Evolutionary conservation across 2,113 vertebrate genomes (phyloP), one percentile per base, ranked within the genome.

Genomic region (Tragelaphus imberbis): DNA sequence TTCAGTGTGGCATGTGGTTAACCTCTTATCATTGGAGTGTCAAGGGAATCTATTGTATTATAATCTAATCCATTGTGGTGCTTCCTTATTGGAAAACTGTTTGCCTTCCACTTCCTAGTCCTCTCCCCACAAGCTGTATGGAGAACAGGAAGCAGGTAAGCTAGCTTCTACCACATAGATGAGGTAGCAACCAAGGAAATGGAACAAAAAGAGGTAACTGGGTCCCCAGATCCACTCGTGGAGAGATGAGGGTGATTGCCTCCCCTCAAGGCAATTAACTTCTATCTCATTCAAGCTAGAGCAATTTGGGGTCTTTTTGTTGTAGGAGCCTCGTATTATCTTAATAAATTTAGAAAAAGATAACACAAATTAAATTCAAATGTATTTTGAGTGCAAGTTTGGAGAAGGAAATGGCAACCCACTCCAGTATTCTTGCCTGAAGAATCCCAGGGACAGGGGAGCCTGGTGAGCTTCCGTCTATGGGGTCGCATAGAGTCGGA

Each of bases 271-370:
- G 27, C 36, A 68, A 59, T 81, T 89, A 77, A 79, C 6, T 53
- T 91, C 55, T 82, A 5, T 68, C 56, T 90, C 71, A 84, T 10
- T 95, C 2, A 2, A 89, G 33, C 15, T 68, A 91, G 47, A 84
- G 30, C 8, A 44, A 49, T 88, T 56, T 79, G 15, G 7, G 11
- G 10, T 59, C 13, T 58, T 95, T 87, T 90, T 71, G 23, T 56
- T 56, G 21, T 58, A 93, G 33, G 28, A 87, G 15, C 30, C 11
- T 84, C 19, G 15, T 55, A 58, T 88, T 65, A 77, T 82, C 49
- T 88, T 75, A 53, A 84, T 56, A 95, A 85, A 91, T 49, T 95
- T 63, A 90, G 21, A 80, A n/a, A 75, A 82, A 68, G 25, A 58
- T 56, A 27, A 33, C 13, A 61, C 28, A 89, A 89, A 77, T 81